Conservation (phyloP, 2,113 vertebrate species). For the Lophotis ruficrista region DNA sequence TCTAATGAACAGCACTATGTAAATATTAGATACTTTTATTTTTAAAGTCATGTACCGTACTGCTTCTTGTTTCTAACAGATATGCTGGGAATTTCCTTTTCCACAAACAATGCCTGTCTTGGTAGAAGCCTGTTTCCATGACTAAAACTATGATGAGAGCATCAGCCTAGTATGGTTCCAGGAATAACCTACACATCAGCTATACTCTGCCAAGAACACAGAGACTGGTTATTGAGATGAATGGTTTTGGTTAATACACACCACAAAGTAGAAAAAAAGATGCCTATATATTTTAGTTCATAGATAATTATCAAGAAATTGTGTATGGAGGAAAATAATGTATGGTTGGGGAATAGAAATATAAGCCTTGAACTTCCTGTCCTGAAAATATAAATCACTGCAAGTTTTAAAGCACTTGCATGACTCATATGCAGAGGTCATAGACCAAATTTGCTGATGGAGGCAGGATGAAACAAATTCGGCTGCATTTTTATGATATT, state of each 20-base stretch:
- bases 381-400: slow-evolving; percentile 67
- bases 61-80: slow-evolving; percentile 25
- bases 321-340: slow-evolving; percentile 55
- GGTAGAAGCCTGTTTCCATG: slow-evolving; percentile 64
- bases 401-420: slow-evolving; percentile 61
- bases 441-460: slow-evolving; percentile 71
- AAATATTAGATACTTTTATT: neutral
- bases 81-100: slow-evolving; percentile 42
- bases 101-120: slow-evolving; percentile 35
- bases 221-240: slow-evolving; percentile 56
- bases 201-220: slow-evolving; percentile 28
- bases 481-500: slow-evolving; percentile 70
- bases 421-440: slow-evolving; percentile 72
- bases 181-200: slow-evolving; percentile 61
- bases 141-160: slow-evolving; percentile 66
- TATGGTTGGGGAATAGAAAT: slow-evolving; percentile 65
- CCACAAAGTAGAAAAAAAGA: slow-evolving; percentile 44
- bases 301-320: slow-evolving; percentile 70
- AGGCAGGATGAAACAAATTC: slow-evolving; percentile 69
- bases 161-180: slow-evolving; percentile 33
- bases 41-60: neutral
- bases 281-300: slow-evolving; percentile 56
- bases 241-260: slow-evolving; percentile 67
- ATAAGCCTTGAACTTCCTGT: slow-evolving; percentile 65
- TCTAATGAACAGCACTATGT: neutral